Base-by-base conservation (phyloP, 92 coral and sea anemone species). In the Heliopora coerulea region DNA sequence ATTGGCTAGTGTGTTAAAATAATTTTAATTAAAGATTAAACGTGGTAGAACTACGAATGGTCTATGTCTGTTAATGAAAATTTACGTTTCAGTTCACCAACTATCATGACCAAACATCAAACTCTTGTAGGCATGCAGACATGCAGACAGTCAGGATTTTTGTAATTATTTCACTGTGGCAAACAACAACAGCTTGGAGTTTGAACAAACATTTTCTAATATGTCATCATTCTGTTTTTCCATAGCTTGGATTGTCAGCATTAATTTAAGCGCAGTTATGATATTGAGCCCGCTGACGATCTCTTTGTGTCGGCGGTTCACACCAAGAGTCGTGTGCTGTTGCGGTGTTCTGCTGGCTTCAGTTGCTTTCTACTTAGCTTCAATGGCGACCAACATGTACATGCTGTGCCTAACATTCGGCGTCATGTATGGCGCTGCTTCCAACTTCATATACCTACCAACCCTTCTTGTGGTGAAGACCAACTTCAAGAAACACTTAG, bases 221-320 rank as follows among this genome's bases (percentile, higher is more conserved):
- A n/a, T n/a, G n/a, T n/a, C n/a, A n/a, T n/a, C n/a, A n/a, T n/a
- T n/a, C n/a, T n/a, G n/a, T n/a, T 72, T 56, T 21, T 29, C 54
- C 9, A 3, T 78, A 95, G 99, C 99, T 65, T 95, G 96, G 96
- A 85, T 95, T 54, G 93, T 91, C 40, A 83, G 96, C 1, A 63
- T 88, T 17, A 85, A 91, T 44, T 59, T 95, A 34, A 96, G 96
- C 9, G 48, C 86, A 3, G 83, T 92, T 0, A 88, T 54, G 70
- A 57, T 95, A 37, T 54, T 59, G 44, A 96, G 88, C 17, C 96
- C 99, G 14, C 57, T 95, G 23, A 52, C 91, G 29, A 88, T 88
- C 1, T 58, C 73, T 27, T 80, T 95, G 28, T 81, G 88, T 64
- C 73, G 65, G 75, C 88, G 85, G 72, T 75, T 85, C 75, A 91